Conservation (phyloP, 2,888 invertebrate species). For the Amphimallon solstitiale region DNA sequence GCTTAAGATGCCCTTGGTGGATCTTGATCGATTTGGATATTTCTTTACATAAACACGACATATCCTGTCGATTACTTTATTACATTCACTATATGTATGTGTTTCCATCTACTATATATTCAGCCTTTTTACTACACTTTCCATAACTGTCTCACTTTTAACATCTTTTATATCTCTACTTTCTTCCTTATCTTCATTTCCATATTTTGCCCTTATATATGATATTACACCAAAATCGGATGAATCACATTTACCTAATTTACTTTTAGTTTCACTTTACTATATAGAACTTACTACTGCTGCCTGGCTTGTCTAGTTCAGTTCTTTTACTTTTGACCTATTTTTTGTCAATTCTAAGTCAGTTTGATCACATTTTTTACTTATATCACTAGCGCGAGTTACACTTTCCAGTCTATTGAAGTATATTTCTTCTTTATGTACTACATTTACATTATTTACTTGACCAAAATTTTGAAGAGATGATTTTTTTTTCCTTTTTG, state of each 20-base stretch:
- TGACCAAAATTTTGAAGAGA: neutral
- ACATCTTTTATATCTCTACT: slow-evolving; percentile 47
- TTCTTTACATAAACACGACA: too few species aligned
- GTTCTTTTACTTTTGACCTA: slow-evolving; percentile 48
- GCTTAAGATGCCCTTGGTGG: too few species aligned
- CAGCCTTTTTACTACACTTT: slow-evolving; percentile 22
- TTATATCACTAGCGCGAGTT: slow-evolving; percentile 36
- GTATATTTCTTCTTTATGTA: slow-evolving; percentile 18
- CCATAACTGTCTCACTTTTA: slow-evolving; percentile 36
- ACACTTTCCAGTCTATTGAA: slow-evolving; percentile 21
- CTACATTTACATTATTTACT: slow-evolving; percentile 27
- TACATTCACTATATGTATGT: too few species aligned
- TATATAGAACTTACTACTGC: slow-evolving; percentile 32
- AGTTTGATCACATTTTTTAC: slow-evolving; percentile 36
- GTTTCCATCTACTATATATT: slow-evolving; percentile 30
- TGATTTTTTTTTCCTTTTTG: slow-evolving; percentile 24
- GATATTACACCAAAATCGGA: slow-evolving; percentile 47
- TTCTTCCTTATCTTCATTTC: slow-evolving; percentile 44
- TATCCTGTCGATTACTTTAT: too few species aligned
- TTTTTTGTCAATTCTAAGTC: slow-evolving; percentile 41
- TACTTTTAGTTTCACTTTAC: slow-evolving; percentile 29
- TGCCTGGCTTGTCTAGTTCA: slow-evolving; percentile 35
- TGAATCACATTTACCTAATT: slow-evolving; percentile 38
- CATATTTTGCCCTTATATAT: slow-evolving; percentile 47
- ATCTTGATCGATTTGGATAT: too few species aligned